Percentiles rank a stretch among this genome's conserved stretches.
phyloP scores from a whole-genome alignment of 2,113 vertebrate genomes.

The Candoia aspera region DNA sequence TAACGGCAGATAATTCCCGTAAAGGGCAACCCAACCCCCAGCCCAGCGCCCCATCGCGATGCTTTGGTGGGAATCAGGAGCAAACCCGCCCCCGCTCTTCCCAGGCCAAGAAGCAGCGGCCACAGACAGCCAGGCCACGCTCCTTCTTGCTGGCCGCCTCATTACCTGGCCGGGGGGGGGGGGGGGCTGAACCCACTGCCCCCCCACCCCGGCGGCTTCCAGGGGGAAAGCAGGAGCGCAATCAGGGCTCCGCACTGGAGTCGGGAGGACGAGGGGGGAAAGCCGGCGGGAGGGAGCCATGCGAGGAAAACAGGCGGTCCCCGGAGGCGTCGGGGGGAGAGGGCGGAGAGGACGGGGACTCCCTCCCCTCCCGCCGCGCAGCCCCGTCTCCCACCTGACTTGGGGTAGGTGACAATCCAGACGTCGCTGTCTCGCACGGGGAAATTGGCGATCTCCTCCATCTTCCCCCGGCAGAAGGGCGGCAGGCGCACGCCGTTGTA shows the following conservation, averaged over 20 bases:
- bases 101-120: background rate
- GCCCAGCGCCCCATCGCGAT: too few relatives aligned
- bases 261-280: background rate
- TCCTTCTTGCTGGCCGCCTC: background rate
- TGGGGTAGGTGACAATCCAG: conserved; percentile 97
- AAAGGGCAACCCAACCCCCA: background rate
- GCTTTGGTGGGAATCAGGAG: background rate
- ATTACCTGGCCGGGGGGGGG: background rate
- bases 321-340: background rate
- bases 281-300: background rate
- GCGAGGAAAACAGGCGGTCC: background rate
- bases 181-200: background rate
- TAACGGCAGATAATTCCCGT: background rate
- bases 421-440: conserved; percentile 93
- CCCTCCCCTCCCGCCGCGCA: fast-evolving
- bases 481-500: conserved; percentile 94
- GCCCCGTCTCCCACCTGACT: conserved; percentile 82
- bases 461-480: conserved; percentile 97
- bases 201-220: too few relatives aligned
- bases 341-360: background rate
- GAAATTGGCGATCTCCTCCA: conserved; percentile 95
- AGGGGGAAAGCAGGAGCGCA: background rate
- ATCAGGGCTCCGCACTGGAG: background rate
- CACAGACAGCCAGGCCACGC: background rate
- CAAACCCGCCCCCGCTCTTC: fast-evolving